Base-by-base conservation (phyloP, 1,140 invertebrate genomes). In the Hesperophylax magnus region DNA sequence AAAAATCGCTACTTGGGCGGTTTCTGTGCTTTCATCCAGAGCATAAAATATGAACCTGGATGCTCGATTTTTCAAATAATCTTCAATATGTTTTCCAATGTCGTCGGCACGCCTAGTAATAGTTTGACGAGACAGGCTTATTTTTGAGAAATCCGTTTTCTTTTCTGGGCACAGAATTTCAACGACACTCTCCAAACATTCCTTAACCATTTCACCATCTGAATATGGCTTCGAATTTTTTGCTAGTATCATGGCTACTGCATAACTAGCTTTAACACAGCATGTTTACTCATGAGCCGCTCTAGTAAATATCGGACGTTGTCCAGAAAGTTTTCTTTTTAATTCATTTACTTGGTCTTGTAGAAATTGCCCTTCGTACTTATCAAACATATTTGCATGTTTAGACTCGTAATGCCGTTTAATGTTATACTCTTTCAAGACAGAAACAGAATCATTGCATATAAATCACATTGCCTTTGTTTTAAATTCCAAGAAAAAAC, bases 1-100 rank as follows among this genome's bases (percentile, higher is more conserved):
- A 79, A 86, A 88, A 74, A 87, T 81, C 78, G 81, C 82, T 75
- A 86, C 81, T 85, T 86, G 85, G 76, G 84, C 84, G 76, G 82
- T 80, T 80, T 86, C 85, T 58, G 82, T 87, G 54, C 79, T 83
- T 83, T 88, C 85, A 85, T 87, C 86, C 77, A 86, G 47, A 78
- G 85, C 85, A 85, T 82, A 87, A 82, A 71, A 86, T 81, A 84
- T 75, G 63, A 87, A 86, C 69, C 85, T 74, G 47, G 56, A 65
- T 80, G 76, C 77, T 80, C 77, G 72, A 56, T 79, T 79, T 63
- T 82, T 82, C 76, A 86, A 80, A 72, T 79, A 78, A 69, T 67
- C 54, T 65, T 82, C 63, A 78, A 87, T 78, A 79, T 86, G 69
- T 67, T 75, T 83, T 82, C 61, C 79, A n/a, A n/a, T n/a, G n/a